These are phyloP conservation scores for Embidobia sp. DNA, from an alignment of 2,888 invertebrate genomes.

Conservation along the genomic window DNA sequence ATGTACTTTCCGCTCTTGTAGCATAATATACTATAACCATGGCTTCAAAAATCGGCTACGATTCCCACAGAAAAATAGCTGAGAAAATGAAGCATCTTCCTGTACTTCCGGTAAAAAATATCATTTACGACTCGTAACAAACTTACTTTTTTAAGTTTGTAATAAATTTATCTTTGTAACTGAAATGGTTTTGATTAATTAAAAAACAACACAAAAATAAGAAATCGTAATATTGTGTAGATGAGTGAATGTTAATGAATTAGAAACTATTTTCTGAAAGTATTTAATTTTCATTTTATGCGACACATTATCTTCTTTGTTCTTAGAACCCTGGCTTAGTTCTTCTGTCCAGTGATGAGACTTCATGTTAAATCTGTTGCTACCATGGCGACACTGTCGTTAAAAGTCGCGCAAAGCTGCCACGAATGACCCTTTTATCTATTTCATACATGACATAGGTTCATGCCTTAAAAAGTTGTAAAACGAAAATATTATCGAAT, in stretches of 20 bases:
- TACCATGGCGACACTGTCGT: conserved; percentile 58
- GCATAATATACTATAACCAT: too few species aligned
- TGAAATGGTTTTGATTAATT: too few species aligned
- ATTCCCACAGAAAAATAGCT: too few species aligned
- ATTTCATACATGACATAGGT: conserved; percentile 32
- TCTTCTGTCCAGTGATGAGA: conserved; percentile 47
- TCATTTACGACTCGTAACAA: too few species aligned
- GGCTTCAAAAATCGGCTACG: too few species aligned
- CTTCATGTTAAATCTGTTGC: conserved; percentile 53
- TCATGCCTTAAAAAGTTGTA: conserved; percentile 23
- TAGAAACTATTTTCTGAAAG: conserved; percentile 27
- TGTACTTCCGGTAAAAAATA: too few species aligned
- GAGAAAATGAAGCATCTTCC: too few species aligned
- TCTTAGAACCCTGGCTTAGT: conserved; percentile 50
- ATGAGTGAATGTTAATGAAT: conserved; percentile 53
- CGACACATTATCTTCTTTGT: conserved; percentile 54
- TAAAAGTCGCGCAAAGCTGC: conserved; percentile 49
- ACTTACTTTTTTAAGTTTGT: too few species aligned
- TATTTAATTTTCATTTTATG: conserved; percentile 62
- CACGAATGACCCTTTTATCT: conserved; percentile 51
- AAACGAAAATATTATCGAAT: conserved; percentile 21
- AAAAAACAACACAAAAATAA: too few species aligned
- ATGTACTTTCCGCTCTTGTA: too few species aligned
- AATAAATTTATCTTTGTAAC: too few species aligned
- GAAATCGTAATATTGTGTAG: too few species aligned